Base-by-base conservation (phyloP, 2,888 invertebrate species). In the Perithous albicinctus region DNA sequence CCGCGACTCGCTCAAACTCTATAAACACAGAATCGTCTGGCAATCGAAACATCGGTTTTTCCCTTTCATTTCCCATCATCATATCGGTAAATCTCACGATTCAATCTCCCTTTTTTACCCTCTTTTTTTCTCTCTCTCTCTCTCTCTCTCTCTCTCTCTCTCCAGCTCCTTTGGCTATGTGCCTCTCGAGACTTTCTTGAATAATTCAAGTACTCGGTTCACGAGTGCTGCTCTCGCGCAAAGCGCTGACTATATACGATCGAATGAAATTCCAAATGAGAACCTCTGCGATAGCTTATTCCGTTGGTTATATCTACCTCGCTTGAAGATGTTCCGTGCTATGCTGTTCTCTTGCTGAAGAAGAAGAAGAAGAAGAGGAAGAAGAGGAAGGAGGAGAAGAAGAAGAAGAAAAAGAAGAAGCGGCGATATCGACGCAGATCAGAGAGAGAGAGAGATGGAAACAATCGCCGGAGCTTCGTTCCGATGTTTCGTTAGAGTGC, bases 181-280 rank as follows among this genome's bases (percentile, higher is more conserved):
- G 63, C 15, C 23, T 69, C 75, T 48, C 80, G 59, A 76, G 76
- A 7, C 64, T 72, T 73, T 80, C 61, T 73, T 80, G 80, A 76
- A 80, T 80, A 67, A 80, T 80, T 77, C 80, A 77, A 72, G 23
- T 32, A 51, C 23, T 67, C 35, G 32, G 51, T 29, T 29, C 72
- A 64, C 67, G 18, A 23, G 15, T n/a, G 43, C 15, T 29, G 29
- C 3, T n/a, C 43, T 15, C n/a, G 43, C 18, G 32, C 12, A 12
- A 51, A 51, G n/a, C 23, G 35, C 32, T 48, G 18, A 48, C 51
- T 20, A 1, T 29, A n/a, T 20, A 1, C 54, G 51, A 48, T 26
- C 35, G 23, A 38, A 3, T 48, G 1, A 1, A 48, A 43, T n/a
- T 1, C 12, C 20, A 15, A 23, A 38, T 69, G 69, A 54, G 69